These are phyloP conservation scores for Pelvicachromis taeniatus DNA, from an alignment of 2,113 vertebrate genomes.

Conservation along the genomic window DNA sequence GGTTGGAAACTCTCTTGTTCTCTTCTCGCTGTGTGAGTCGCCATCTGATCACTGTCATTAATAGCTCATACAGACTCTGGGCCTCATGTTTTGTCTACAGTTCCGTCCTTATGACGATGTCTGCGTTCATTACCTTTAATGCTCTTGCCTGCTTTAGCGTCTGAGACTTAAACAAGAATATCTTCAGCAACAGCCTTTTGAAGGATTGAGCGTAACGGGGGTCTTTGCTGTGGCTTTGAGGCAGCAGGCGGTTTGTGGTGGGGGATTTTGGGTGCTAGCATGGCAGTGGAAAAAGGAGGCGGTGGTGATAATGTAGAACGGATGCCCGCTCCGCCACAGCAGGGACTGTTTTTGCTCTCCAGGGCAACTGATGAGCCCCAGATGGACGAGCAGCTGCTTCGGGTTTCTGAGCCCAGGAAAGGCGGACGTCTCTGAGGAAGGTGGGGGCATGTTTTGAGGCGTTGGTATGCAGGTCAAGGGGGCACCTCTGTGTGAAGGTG, in stretches of 20 bases:
- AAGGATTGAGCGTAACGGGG: background rate
- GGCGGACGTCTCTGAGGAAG: conserved; percentile 13
- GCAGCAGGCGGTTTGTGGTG: background rate
- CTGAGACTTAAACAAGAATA: background rate
- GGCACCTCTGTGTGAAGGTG: conserved; percentile 22
- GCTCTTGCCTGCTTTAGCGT: conserved; percentile 5
- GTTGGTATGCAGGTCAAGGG: conserved; percentile 40
- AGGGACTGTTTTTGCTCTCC: conserved; percentile 43
- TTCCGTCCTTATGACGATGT: background rate
- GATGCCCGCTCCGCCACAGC: conserved; percentile 31
- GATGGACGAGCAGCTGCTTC: conserved; percentile 65
- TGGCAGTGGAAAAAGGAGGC: conserved; percentile 11
- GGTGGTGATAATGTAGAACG: conserved; percentile 49
- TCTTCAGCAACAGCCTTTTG: background rate
- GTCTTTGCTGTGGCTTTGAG: conserved; percentile 45
- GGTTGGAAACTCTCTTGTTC: background rate
- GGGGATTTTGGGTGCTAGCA: background rate
- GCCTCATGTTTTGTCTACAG: conserved; percentile 18
- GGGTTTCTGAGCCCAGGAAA: conserved; percentile 37
- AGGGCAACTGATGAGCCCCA: conserved; percentile 62
- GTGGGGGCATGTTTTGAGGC: conserved; percentile 4
- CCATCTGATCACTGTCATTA: conserved; percentile 17
- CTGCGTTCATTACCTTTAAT: conserved; percentile 10
- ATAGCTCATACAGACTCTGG: background rate
- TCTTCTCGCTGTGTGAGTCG: background rate